A percentile compares a stretch with the other conserved stretches of the same genome.
Evolutionary conservation across 2,113 vertebrate species (phyloP).

Genomic region (Hippopotamus amphibius): DNA sequence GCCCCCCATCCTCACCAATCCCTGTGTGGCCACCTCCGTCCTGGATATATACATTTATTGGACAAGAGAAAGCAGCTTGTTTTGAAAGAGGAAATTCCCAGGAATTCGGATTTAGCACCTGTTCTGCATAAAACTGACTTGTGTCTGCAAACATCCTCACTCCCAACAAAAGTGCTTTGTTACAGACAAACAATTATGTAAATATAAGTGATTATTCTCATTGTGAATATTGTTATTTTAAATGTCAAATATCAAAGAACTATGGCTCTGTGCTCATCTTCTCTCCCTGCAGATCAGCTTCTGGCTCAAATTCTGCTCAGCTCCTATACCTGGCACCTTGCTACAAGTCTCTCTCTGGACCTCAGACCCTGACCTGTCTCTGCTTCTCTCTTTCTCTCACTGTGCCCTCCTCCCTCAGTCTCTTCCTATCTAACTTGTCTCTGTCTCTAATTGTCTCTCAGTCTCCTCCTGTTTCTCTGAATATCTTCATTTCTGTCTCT

Average conservation of each 20-base stretch:
- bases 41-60: background rate
- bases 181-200: background rate
- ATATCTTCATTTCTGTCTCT: background rate
- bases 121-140: background rate
- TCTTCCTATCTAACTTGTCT: background rate
- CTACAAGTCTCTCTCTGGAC: background rate
- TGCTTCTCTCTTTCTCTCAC: background rate
- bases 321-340: background rate
- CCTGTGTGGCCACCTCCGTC: background rate
- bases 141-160: background rate
- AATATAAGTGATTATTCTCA: background rate
- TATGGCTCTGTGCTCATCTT: background rate
- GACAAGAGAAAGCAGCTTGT: background rate
- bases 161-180: background rate
- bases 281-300: background rate
- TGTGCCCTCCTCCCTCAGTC: background rate
- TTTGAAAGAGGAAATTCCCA: background rate
- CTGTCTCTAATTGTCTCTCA: background rate
- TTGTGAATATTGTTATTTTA: background rate
- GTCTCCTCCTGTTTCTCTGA: background rate
- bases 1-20: too few species aligned
- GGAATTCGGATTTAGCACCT: background rate
- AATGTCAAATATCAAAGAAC: background rate
- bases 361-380: background rate
- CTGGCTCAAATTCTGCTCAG: background rate